Evolutionary conservation across 2,888 invertebrate genomes (phyloP), one percentile per base, ranked within the genome.

Genomic region (Allolobophora icterica): DNA sequence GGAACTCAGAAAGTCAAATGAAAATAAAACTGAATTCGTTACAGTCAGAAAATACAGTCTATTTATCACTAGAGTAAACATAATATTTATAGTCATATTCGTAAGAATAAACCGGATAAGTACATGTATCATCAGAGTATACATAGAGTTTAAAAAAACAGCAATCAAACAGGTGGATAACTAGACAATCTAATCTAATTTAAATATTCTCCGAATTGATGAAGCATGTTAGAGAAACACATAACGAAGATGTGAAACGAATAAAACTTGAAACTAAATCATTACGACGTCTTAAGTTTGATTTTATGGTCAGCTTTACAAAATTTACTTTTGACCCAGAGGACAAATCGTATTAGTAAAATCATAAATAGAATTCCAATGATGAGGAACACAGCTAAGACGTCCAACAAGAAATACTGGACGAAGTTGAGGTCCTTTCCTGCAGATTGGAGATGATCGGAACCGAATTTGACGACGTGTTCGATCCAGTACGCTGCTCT

Each of bases 391-490:
- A n/a, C n/a, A n/a, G 71, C n/a, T n/a, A 71, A 1, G 30, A 71
- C 71, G n/a, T 71, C 71, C n/a, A 71, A n/a, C 71, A 71, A n/a
- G n/a, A 71, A 71, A 71, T 71, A 71, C 71, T 71, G 71, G 11
- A n/a, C 30, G 17, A 71, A n/a, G 71, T 71, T 30, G 30, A 71
- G 71, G 17, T 71, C n/a, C 71, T n/a, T 71, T n/a, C 71, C 71
- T n/a, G n/a, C n/a, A n/a, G 71, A n/a, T 13, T 71, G 71, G n/a
- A 71, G 71, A 71, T 71, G 71, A 71, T 71, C 71, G 6, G 71
- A 71, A 71, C 71, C 71, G 71, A 71, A 71, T 71, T 71, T 71
- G 71, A 71, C n/a, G 71, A 71, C 71, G 71, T 71, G 71, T 71
- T 71, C 71, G n/a, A 71, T 71, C 71, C 71, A 71, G n/a, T n/a